Evolutionary conservation across 2,113 vertebrate species (phyloP).

Genomic region (Spheniscus mendiculus): DNA sequence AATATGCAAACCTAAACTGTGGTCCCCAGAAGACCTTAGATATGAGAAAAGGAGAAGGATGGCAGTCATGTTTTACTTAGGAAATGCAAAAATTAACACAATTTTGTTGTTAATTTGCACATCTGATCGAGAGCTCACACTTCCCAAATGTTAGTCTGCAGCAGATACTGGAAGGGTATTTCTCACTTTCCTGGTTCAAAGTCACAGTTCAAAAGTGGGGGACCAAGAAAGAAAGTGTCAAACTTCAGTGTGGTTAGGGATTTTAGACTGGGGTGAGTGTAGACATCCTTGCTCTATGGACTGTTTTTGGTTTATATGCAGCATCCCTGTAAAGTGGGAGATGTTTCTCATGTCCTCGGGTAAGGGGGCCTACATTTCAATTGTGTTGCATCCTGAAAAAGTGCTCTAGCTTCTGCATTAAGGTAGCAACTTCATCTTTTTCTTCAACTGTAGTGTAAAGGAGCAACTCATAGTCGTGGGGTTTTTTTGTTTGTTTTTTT

Average conservation of each 20-base stretch:
- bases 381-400: neutral
- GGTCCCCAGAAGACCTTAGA: neutral
- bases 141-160: neutral
- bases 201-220: neutral
- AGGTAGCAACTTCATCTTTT: neutral
- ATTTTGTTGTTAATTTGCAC: too few relatives aligned
- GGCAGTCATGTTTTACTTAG: neutral
- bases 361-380: neutral
- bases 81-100: neutral
- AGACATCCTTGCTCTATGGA: neutral
- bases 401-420: neutral
- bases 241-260: neutral
- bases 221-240: neutral
- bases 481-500: too few relatives aligned
- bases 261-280: accelerated
- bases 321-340: neutral
- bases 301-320: neutral
- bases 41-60: neutral
- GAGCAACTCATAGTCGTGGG: neutral
- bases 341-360: neutral
- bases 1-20: neutral
- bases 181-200: neutral
- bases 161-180: neutral
- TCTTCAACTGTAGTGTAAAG: neutral
- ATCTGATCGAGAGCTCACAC: neutral